These are phyloP conservation scores for Pseudorhiza aurosa DNA, from an alignment of 30 jellyfish, hydroid and myxozoan species.

Conservation along the genomic window DNA sequence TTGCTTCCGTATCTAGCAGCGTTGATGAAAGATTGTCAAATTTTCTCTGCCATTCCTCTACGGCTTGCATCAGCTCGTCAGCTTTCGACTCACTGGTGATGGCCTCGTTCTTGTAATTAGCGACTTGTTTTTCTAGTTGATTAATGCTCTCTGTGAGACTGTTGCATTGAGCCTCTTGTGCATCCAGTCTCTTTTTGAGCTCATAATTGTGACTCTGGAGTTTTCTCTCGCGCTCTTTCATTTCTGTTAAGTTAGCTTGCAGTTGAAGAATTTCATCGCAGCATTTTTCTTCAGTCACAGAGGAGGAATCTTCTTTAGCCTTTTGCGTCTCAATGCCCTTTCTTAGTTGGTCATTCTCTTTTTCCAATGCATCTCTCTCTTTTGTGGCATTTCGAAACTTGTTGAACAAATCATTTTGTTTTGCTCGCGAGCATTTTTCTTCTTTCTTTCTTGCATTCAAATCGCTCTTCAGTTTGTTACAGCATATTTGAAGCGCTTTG, in stretches of 20 bases:
- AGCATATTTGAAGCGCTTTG: not conserved
- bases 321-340: not conserved
- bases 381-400: no score
- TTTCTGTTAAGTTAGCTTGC: not conserved
- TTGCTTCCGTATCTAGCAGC: constrained; percentile 9
- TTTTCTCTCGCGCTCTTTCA: constrained; percentile 10
- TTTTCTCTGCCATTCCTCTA: not conserved
- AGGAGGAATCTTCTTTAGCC: no score
- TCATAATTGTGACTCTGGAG: constrained; percentile 16
- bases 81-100: not conserved
- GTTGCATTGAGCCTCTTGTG: not conserved
- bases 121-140: not conserved
- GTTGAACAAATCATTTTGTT: not conserved
- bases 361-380: not conserved
- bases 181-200: constrained; percentile 7
- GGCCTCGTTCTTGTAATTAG: not conserved
- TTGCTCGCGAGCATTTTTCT: not conserved
- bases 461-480: not conserved
- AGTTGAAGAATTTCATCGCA: constrained; percentile 8
- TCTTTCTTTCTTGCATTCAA: not conserved
- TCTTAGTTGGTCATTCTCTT: not conserved
- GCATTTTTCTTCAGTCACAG: no score
- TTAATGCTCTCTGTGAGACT: not conserved
- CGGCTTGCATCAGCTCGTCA: not conserved
- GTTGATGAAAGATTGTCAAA: constrained; percentile 7